Percentiles rank a stretch among this genome's conserved stretches.
Conservation (phyloP, 2,888 invertebrate species). For the Bimastos eiseni region DNA sequence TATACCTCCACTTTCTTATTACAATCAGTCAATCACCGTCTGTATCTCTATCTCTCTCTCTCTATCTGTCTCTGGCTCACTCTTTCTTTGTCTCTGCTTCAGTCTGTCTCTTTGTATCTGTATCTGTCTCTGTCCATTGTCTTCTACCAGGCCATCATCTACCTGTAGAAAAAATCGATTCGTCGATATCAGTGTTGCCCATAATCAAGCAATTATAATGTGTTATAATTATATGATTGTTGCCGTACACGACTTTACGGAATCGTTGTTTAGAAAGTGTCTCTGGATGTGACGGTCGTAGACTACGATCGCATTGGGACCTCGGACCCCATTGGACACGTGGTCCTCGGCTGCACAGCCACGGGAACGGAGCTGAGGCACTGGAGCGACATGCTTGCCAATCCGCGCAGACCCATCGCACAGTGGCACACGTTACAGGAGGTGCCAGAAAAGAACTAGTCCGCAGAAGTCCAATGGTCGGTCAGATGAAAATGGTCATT, state of each 20-base stretch:
- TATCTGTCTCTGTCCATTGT: no score
- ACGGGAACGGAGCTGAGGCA: constrained; percentile 98
- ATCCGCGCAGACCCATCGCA: constrained; percentile 96
- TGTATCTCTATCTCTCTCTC: no score
- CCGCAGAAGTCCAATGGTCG: background rate
- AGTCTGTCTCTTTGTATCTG: no score
- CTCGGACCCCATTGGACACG: constrained; percentile 93
- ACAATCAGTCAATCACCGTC: no score
- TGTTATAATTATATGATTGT: background rate
- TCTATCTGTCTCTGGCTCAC: no score
- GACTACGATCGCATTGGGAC: constrained; percentile 99
- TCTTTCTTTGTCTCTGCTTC: no score
- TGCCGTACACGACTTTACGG: background rate
- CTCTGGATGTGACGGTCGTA: constrained; percentile 96
- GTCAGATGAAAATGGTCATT: background rate
- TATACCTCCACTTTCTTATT: no score
- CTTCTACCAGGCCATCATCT: no score
- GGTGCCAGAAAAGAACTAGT: constrained; percentile 79
- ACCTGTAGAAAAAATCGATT: no score
- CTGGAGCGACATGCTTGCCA: constrained; percentile 99
- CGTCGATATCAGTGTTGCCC: background rate
- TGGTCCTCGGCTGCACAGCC: constrained; percentile 93
- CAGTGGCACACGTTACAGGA: constrained; percentile 99
- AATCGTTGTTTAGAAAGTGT: constrained; percentile 81
- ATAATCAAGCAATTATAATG: background rate